Percentiles rank a stretch among this genome's conserved stretches.
Conservation (phyloP, 2,113 vertebrate species). For the Phyllostomus hastatus region DNA sequence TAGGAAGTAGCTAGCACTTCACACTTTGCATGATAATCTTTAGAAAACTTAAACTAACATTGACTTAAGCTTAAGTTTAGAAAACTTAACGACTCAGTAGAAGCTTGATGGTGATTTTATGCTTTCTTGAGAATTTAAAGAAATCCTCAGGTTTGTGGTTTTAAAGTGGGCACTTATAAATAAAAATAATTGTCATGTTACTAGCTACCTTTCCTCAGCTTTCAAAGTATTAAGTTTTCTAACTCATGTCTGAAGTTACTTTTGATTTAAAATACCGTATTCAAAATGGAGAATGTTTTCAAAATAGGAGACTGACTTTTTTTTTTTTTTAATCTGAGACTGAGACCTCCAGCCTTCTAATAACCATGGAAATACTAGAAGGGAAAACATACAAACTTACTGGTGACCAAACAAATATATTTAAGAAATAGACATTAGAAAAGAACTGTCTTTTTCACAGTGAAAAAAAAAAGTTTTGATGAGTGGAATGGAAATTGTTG, state of each 20-base stretch:
- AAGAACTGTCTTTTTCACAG: background rate
- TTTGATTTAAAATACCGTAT: background rate
- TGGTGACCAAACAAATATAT: background rate
- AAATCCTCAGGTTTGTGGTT: background rate
- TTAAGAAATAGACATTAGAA: background rate
- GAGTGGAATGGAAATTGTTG: background rate
- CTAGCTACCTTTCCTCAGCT: background rate
- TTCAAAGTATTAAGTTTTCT: slow-evolving; percentile 6
- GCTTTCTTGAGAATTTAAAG: background rate
- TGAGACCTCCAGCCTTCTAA: background rate
- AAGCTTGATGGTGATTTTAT: background rate
- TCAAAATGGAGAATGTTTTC: background rate
- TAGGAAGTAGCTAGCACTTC: slow-evolving; percentile 4
- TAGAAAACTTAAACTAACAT: background rate
- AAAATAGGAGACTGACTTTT: background rate
- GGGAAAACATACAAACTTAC: background rate
- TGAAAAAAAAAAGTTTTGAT: background rate
- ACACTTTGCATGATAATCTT: background rate
- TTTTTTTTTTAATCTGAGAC: background rate
- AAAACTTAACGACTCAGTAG: background rate
- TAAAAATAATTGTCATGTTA: background rate
- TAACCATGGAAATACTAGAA: background rate
- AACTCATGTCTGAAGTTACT: background rate
- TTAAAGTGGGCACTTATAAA: background rate
- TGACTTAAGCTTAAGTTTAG: background rate